phyloP scores from a whole-genome alignment of 2,113 vertebrate genomes.

The Pavo muticus region DNA sequence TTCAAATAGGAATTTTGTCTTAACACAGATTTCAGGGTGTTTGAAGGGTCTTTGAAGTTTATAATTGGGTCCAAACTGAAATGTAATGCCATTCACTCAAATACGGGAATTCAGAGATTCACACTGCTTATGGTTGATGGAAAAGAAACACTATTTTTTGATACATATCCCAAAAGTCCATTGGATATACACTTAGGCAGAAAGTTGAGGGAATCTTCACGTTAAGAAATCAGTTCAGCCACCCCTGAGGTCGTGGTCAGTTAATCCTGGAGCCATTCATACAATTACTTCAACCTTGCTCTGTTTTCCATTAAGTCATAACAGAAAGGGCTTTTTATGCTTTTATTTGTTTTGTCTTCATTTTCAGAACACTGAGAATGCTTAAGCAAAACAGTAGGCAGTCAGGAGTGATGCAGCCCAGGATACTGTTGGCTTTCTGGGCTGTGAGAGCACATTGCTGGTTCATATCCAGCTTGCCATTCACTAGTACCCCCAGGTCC shows the following conservation, averaged over 20 bases:
- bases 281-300: neutral
- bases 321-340: neutral
- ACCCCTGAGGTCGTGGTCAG: neutral
- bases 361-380: neutral
- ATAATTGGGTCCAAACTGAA: slow-evolving; percentile 54
- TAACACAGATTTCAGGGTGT: slow-evolving; percentile 62
- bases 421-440: too few relatives aligned
- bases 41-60: slow-evolving; percentile 69
- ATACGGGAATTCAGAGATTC: neutral
- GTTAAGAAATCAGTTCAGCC: neutral
- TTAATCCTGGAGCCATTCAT: neutral
- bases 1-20: slow-evolving; percentile 62
- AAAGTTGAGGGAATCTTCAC: neutral
- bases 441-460: too few relatives aligned
- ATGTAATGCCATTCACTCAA: neutral
- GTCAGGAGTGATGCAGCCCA: too few relatives aligned
- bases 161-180: neutral
- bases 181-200: neutral
- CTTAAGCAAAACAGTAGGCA: neutral
- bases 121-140: neutral
- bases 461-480: too few relatives aligned
- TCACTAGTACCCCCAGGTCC: too few relatives aligned
- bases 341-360: neutral
- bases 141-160: neutral
- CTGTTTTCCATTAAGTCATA: neutral